Evolutionary conservation across 2,797 vertebrate species (phyloP).

Genomic region (Threskiornis aethiopicus): DNA sequence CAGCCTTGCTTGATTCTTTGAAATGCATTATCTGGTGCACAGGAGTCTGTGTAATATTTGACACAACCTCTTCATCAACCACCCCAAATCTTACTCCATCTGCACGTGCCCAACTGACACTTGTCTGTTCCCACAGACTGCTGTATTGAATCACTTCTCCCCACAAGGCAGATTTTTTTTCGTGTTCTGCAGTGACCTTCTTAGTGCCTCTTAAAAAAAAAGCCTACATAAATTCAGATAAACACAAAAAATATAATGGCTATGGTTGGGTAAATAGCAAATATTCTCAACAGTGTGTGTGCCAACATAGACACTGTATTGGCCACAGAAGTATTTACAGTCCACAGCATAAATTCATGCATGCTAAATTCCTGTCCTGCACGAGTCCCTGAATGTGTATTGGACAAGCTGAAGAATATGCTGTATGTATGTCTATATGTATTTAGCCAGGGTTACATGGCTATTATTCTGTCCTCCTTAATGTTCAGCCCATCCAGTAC

Average conservation of each 20-base stretch:
- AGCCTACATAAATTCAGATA: background rate
- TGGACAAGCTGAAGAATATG: background rate
- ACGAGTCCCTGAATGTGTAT: background rate
- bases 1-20: background rate
- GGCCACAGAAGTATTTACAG: slow-evolving; percentile 5
- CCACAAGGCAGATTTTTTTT: background rate
- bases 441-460: background rate
- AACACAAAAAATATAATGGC: background rate
- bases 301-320: slow-evolving; percentile 5
- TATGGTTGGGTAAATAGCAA: background rate
- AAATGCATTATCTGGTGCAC: background rate
- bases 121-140: background rate
- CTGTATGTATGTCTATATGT: background rate
- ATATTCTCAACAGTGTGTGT: background rate
- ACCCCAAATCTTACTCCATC: background rate
- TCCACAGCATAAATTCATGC: background rate
- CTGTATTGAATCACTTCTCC: background rate
- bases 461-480: background rate
- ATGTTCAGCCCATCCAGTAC: background rate
- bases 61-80: background rate
- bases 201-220: background rate
- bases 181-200: background rate
- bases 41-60: background rate
- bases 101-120: background rate
- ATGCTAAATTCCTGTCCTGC: background rate